Percentiles rank a stretch among this genome's conserved stretches.
Evolutionary conservation across 2,113 vertebrate genomes (phyloP).

Genomic region (Oxyura jamaicensis): DNA sequence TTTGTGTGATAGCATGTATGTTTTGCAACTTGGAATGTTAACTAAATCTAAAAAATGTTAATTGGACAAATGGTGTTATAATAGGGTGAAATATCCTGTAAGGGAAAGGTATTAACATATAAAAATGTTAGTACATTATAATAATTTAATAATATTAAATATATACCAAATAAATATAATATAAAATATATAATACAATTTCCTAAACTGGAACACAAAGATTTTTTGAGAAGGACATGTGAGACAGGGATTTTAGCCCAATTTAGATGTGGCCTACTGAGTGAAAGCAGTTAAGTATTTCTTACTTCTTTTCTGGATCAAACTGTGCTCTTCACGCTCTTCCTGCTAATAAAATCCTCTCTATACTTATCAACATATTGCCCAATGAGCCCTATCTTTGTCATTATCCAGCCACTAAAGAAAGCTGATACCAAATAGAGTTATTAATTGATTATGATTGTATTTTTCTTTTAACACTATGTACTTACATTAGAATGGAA

Average conservation of each 20-base stretch:
- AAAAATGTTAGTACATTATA: no score
- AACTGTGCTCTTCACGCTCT: background rate
- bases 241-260: background rate
- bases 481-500: background rate
- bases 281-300: background rate
- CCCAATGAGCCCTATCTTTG: background rate
- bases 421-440: background rate
- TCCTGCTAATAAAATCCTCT: background rate
- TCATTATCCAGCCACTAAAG: background rate
- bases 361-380: background rate
- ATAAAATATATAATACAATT: no score
- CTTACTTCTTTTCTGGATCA: background rate
- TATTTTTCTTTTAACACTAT: background rate
- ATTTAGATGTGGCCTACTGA: background rate
- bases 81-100: background rate
- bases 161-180: no score
- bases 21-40: background rate
- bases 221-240: background rate
- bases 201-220: background rate
- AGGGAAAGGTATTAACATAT: background rate
- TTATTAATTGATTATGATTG: background rate
- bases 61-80: background rate
- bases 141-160: no score
- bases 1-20: rapidly evolving
- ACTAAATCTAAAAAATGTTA: background rate